Conservation (phyloP, 2,113 vertebrate species). For the Cnemophilus loriae region DNA sequence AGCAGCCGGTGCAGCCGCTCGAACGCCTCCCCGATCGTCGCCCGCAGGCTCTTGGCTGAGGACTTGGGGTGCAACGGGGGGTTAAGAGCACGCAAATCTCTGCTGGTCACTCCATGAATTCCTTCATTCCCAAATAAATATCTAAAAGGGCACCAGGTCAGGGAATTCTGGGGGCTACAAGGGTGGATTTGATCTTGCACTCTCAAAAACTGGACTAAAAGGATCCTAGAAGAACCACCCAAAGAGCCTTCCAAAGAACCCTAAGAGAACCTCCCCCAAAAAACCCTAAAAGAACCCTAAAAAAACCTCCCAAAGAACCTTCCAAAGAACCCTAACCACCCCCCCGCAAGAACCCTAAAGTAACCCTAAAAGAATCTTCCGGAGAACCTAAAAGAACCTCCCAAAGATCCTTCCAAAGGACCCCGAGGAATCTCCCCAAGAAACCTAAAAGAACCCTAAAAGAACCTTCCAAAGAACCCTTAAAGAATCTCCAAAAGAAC, state of each 20-base stretch:
- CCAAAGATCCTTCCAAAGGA: background rate
- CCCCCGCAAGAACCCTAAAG: background rate
- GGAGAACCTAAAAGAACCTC: background rate
- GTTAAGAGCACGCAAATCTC: background rate
- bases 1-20: constrained; percentile 92
- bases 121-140: background rate
- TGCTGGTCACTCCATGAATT: background rate
- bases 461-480: background rate
- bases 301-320: background rate
- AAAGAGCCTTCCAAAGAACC: background rate
- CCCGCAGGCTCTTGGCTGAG: constrained; percentile 90
- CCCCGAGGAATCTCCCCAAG: background rate
- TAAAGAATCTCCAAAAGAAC: background rate
- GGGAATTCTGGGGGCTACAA: background rate
- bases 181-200: background rate
- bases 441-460: background rate
- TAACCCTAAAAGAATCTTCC: background rate
- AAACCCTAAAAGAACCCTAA: background rate
- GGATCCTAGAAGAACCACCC: background rate
- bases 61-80: constrained; percentile 68
- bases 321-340: background rate
- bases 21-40: constrained; percentile 89
- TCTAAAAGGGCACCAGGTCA: no score
- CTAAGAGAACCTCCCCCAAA: background rate
- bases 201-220: background rate